Evolutionary conservation across 2,888 invertebrate genomes (phyloP).

Genomic region (Digitonthophagus gazella): DNA sequence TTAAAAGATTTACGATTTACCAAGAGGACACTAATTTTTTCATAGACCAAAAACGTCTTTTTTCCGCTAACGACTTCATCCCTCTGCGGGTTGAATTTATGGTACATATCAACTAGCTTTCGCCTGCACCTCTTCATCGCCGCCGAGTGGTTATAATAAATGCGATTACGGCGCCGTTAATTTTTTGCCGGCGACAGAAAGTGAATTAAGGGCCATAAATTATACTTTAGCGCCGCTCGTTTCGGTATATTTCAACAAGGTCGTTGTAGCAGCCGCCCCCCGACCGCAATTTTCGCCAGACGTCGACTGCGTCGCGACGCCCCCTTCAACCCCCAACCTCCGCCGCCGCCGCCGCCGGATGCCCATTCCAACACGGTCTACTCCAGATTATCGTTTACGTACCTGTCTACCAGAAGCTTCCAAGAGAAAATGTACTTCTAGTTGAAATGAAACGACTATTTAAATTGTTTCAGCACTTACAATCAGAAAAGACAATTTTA

Average conservation of each 20-base stretch:
- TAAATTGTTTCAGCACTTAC: too few species aligned
- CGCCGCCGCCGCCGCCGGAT: not conserved
- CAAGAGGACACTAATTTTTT: not conserved
- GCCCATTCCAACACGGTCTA: not conserved
- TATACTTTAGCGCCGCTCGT: slow-evolving; percentile 10
- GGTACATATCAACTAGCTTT: slow-evolving; percentile 1
- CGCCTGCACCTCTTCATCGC: slow-evolving; percentile 3
- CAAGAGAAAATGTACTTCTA: too few species aligned
- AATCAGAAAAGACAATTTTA: too few species aligned
- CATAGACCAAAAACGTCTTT: not conserved
- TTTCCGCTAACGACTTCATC: not conserved
- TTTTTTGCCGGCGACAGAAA: slow-evolving; percentile 8
- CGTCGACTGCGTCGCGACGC: not conserved
- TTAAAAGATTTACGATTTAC: too few species aligned
- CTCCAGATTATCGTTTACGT: not conserved
- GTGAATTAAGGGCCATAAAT: slow-evolving; percentile 15
- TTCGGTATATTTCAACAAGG: slow-evolving; percentile 13
- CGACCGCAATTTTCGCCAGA: slow-evolving; percentile 3
- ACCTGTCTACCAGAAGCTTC: not conserved
- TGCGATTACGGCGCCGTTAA: not conserved
- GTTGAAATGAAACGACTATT: too few species aligned
- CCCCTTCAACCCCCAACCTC: not conserved
- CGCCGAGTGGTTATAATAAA: not conserved
- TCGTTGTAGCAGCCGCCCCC: slow-evolving; percentile 10
- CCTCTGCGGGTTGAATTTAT: not conserved